Conservation (phyloP, 2,113 vertebrate genomes). For the Ascaphus truei region DNA sequence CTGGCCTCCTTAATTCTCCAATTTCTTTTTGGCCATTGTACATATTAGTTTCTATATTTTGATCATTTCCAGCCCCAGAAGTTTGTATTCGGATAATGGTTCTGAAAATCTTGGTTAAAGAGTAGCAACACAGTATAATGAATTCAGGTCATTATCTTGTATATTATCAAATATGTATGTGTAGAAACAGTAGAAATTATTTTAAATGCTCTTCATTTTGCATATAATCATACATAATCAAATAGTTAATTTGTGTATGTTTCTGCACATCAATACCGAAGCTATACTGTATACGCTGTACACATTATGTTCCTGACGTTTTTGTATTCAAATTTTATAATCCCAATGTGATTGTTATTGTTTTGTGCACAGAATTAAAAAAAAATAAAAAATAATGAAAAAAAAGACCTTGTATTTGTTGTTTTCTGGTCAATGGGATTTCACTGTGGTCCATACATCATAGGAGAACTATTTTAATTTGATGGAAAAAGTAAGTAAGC, state of each 20-base stretch:
- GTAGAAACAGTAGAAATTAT: background rate
- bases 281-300: background rate
- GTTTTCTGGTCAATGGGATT: background rate
- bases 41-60: too few relatives aligned
- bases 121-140: too few relatives aligned
- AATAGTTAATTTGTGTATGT: background rate
- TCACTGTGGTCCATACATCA: background rate
- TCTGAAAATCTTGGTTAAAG: too few relatives aligned
- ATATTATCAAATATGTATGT: too few relatives aligned
- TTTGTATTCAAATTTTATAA: background rate
- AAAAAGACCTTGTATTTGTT: too few relatives aligned
- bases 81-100: too few relatives aligned
- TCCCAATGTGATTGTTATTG: background rate
- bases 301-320: background rate
- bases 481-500: conserved; percentile 1
- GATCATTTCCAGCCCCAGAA: too few relatives aligned
- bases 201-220: background rate
- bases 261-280: background rate
- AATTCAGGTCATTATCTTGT: too few relatives aligned
- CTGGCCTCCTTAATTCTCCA: too few relatives aligned
- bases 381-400: background rate
- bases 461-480: conserved; percentile 12
- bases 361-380: background rate
- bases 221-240: background rate
- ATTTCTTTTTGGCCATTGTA: too few relatives aligned